A percentile compares a stretch with the other conserved stretches of the same genome.
phyloP scores from a whole-genome alignment of 2,797 vertebrate species.

The Paguma larvata region DNA sequence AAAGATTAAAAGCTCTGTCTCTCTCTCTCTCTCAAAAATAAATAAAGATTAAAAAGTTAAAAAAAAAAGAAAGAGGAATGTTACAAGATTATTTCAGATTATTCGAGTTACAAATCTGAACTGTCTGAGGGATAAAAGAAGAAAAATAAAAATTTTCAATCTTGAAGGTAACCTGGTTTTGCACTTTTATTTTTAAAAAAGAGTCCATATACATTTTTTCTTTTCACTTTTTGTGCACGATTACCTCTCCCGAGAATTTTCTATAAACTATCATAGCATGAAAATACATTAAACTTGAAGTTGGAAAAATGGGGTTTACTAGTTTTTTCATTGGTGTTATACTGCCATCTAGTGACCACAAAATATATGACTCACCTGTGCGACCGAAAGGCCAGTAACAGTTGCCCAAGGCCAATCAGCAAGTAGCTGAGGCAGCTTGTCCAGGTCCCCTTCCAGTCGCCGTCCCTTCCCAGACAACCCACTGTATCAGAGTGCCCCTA shows the following conservation, averaged over 20 bases:
- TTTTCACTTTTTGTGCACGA: background rate
- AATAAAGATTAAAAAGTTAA: no score
- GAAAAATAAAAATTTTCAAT: conserved; percentile 30
- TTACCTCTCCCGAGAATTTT: background rate
- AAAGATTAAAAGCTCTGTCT: no score
- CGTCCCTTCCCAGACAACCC: background rate
- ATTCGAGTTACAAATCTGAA: conserved; percentile 54
- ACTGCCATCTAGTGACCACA: conserved; percentile 85
- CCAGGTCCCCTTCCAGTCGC: background rate
- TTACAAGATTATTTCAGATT: conserved; percentile 75
- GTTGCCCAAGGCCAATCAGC: background rate
- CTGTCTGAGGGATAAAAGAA: background rate
- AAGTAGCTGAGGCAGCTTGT: background rate
- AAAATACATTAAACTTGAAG: conserved; percentile 18
- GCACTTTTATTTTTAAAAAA: background rate
- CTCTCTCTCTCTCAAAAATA: no score
- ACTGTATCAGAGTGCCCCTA: background rate
- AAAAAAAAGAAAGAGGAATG: conserved; percentile 55
- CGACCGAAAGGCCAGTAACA: background rate
- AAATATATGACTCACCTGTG: background rate
- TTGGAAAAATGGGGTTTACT: background rate
- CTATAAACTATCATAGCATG: background rate
- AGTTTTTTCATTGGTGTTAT: conserved; percentile 63
- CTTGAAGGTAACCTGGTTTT: background rate
- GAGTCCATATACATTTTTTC: background rate